phyloP scores from a whole-genome alignment of 2,888 invertebrate genomes.

The Hirtodrosophila confusa region DNA sequence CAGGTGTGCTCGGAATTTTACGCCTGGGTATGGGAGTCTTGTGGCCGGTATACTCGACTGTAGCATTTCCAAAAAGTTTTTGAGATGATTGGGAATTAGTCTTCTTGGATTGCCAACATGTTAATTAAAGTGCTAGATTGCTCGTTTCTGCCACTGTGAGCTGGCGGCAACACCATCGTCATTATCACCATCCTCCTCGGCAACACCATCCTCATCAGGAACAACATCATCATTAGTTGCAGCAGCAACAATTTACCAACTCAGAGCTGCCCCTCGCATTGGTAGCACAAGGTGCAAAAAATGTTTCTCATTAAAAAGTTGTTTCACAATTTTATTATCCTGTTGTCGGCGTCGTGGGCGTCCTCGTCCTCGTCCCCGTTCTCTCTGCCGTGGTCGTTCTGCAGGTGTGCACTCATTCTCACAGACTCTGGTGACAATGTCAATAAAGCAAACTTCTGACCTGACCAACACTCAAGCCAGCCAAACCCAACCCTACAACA shows the following conservation, averaged over 20 bases:
- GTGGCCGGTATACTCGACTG: too few relatives aligned
- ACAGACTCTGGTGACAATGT: slow-evolving; percentile 70
- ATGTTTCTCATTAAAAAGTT: slow-evolving; percentile 78
- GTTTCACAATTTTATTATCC: slow-evolving; percentile 78
- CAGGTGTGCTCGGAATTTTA: too few relatives aligned
- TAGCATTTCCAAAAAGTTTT: too few relatives aligned
- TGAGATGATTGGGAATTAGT: too few relatives aligned
- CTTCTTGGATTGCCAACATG: too few relatives aligned
- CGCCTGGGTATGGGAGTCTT: too few relatives aligned
- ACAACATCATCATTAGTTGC: slow-evolving; percentile 7
- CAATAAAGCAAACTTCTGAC: slow-evolving; percentile 74
- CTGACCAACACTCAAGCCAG: slow-evolving; percentile 24
- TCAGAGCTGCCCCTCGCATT: not conserved
- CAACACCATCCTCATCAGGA: slow-evolving; percentile 11
- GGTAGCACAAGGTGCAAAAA: slow-evolving; percentile 66
- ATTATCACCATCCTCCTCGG: not conserved
- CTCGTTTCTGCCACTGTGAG: too few relatives aligned
- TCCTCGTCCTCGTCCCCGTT: not conserved
- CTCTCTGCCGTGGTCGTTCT: slow-evolving; percentile 21
- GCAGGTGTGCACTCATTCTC: slow-evolving; percentile 65
- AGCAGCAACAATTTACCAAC: slow-evolving; percentile 34
- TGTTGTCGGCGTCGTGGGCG: slow-evolving; percentile 31
- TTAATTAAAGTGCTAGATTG: too few relatives aligned
- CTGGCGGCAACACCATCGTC: slow-evolving; percentile 8
- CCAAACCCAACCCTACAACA: slow-evolving; percentile 3